Base-by-base conservation (phyloP, 2,888 invertebrate species). In the Pycnomerus fuliginosus region DNA sequence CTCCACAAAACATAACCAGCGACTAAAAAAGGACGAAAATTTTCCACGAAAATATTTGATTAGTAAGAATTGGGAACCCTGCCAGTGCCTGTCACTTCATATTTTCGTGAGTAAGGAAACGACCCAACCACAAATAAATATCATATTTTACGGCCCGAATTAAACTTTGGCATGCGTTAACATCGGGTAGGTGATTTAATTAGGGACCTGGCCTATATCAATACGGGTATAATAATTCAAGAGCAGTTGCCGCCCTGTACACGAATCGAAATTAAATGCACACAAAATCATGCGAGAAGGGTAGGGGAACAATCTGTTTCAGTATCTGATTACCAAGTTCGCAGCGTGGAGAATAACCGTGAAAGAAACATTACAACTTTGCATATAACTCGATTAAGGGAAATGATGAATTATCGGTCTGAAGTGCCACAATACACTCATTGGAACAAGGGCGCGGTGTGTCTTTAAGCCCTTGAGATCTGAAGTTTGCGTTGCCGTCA, bases 301-400 rank as follows among this genome's bases (percentile, higher is more conserved):
- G 40, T 52, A 49, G 50, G 48, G 31, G 45, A 46, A 48, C 51
- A 51, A 53, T 55, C 55, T 53, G 49, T 50, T 43, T 49, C 47
- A 35, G 44, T 55, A 53, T 53, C 49, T 44, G 55, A 55, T 52
- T 52, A 53, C 44, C 45, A 31, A 16, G 20, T 44, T 27, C 22
- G 44, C 14, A 39, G 30, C 38, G 33, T 16, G 29, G 33, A 33
- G 33, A 47, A 49, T 52, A 47, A n/a, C 43, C 36, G 50, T 42
- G 55, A 49, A 55, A 52, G 53, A 53, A 55, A 55, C 51, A 50
- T 16, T 34, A 44, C 32, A 53, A 48, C 51, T 53, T 52, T 49
- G 43, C 51, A 47, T 46, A 47, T 49, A 52, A 53, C 51, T 53
- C 46, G 52, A 52, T 55, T 53, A 50, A 42, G 50, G 47, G 44